A percentile compares a stretch with the other conserved stretches of the same genome.
Conservation (phyloP, 2,797 vertebrate genomes). For the Mionectes olivaceus region DNA sequence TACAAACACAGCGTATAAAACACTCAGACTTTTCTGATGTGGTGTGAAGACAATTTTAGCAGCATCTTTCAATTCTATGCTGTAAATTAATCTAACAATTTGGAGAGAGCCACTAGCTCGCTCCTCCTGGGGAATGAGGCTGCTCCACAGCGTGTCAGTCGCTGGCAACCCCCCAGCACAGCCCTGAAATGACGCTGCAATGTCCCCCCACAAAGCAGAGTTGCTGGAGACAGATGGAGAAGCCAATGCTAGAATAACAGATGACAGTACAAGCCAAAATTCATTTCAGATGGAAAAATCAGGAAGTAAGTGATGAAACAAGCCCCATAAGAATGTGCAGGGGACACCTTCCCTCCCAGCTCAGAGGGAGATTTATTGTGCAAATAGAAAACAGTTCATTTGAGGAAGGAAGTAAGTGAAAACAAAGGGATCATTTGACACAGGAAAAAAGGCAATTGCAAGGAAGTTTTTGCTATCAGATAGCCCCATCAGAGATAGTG, state of each 20-base stretch:
- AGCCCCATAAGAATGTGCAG: not conserved
- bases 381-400: not conserved
- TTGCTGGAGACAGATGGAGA: not conserved
- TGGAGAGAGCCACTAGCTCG: fast-evolving
- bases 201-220: not conserved
- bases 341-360: not conserved
- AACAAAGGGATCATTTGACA: not conserved
- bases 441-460: not conserved
- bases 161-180: not conserved
- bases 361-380: not conserved
- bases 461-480: not conserved
- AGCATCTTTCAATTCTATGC: not conserved
- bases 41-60: not conserved
- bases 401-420: not conserved
- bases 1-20: not conserved
- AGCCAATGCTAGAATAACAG: not conserved
- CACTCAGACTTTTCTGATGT: not conserved
- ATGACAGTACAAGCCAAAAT: not conserved
- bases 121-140: not conserved
- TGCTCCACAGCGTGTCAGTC: not conserved
- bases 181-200: not conserved
- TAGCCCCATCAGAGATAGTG: not conserved
- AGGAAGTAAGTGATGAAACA: not conserved
- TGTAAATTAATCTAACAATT: not conserved
- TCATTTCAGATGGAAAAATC: not conserved